Conservation (phyloP, 2,888 invertebrate species). For the Dorcus parallelipipedus region DNA sequence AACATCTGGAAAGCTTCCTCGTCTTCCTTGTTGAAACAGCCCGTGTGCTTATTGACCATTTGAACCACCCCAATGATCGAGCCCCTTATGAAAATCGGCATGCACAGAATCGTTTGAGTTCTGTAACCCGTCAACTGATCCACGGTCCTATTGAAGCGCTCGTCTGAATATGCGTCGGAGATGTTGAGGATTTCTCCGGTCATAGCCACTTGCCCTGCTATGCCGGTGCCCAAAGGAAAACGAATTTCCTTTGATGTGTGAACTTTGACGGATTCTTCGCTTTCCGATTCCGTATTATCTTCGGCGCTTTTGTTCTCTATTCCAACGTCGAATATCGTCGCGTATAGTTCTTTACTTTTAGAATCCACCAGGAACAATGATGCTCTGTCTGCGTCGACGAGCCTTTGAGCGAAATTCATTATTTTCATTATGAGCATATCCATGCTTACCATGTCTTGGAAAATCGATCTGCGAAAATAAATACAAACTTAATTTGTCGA, state of each 20-base stretch:
- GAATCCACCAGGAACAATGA: slow-evolving; percentile 78
- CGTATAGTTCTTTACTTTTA: slow-evolving; percentile 71
- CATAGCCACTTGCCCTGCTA: slow-evolving; percentile 72
- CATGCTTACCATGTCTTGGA: slow-evolving; percentile 84
- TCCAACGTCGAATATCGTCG: slow-evolving; percentile 75
- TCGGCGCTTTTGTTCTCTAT: slow-evolving; percentile 38
- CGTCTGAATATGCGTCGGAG: slow-evolving; percentile 75
- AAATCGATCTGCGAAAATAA: slow-evolving; percentile 66
- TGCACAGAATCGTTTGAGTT: slow-evolving; percentile 76
- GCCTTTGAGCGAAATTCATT: slow-evolving; percentile 76
- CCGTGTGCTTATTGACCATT: slow-evolving; percentile 73
- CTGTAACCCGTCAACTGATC: slow-evolving; percentile 66
- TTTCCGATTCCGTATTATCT: slow-evolving; percentile 27
- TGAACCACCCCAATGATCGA: slow-evolving; percentile 79
- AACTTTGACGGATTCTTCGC: slow-evolving; percentile 26
- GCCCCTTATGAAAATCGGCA: slow-evolving; percentile 81
- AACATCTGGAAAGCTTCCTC: slow-evolving; percentile 81
- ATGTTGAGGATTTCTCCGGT: slow-evolving; percentile 80
- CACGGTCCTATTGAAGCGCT: slow-evolving; percentile 69
- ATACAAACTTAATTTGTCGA: no score
- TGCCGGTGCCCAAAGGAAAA: slow-evolving; percentile 74
- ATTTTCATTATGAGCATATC: slow-evolving; percentile 78
- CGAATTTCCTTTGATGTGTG: slow-evolving; percentile 56
- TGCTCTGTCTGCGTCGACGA: slow-evolving; percentile 80
- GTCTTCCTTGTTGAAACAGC: slow-evolving; percentile 61